phyloP scores from a whole-genome alignment of 2,113 vertebrate genomes.

The Nesogale talazaci region DNA sequence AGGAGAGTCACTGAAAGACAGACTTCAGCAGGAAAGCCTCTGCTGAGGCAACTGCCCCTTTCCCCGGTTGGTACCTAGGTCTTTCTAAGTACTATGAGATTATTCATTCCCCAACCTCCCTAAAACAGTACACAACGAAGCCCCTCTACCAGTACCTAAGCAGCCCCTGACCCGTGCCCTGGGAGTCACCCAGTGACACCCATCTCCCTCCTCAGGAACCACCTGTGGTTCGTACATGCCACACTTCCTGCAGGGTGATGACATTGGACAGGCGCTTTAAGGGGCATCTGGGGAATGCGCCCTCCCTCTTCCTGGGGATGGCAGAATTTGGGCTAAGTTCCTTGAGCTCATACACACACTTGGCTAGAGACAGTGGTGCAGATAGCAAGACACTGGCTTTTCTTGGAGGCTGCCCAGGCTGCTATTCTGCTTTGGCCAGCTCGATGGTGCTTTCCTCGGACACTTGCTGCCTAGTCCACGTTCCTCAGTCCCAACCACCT shows the following conservation, averaged over 20 bases:
- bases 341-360: slow-evolving; percentile 54
- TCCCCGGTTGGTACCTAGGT: slow-evolving; percentile 37
- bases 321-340: slow-evolving; percentile 40
- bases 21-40: neutral
- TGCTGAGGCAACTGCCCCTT: neutral
- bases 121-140: neutral
- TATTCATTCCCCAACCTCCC: slow-evolving; percentile 24
- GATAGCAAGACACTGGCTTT: neutral
- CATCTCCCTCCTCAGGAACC: slow-evolving; percentile 72
- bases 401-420: slow-evolving; percentile 8
- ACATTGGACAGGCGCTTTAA: neutral
- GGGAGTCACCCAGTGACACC: slow-evolving; percentile 49
- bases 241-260: slow-evolving; percentile 34
- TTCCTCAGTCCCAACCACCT: neutral
- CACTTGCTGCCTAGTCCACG: neutral
- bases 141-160: neutral
- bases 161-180: slow-evolving; percentile 30
- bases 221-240: slow-evolving; percentile 49
- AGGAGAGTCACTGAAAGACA: slow-evolving; percentile 32
- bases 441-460: neutral
- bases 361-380: slow-evolving; percentile 9
- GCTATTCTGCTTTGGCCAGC: neutral
- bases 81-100: slow-evolving; percentile 50
- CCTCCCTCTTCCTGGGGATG: slow-evolving; percentile 64
- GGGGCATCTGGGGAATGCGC: slow-evolving; percentile 51